These are phyloP conservation scores for Pseudorhombus dupliciocellatus DNA, from an alignment of 2,113 vertebrate genomes.

Conservation along the genomic window DNA sequence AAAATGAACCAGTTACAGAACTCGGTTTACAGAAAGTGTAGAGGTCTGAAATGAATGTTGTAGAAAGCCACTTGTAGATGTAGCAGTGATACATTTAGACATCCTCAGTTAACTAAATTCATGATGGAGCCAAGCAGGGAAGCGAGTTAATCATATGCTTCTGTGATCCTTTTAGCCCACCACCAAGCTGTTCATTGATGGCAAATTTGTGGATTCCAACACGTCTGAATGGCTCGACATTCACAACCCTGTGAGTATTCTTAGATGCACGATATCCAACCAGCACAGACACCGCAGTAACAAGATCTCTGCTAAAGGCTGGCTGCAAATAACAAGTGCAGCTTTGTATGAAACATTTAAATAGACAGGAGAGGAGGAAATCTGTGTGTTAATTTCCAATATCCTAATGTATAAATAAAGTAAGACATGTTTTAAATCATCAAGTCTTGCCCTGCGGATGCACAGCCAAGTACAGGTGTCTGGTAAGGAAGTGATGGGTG, in stretches of 20 bases:
- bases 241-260: slow-evolving; percentile 92
- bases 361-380: not conserved
- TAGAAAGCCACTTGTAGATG: not conserved
- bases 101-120: not conserved
- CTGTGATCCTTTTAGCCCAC: slow-evolving; percentile 83
- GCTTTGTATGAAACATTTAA: not conserved
- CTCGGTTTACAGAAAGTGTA: not conserved
- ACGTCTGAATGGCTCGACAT: slow-evolving; percentile 94
- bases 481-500: slow-evolving; percentile 18
- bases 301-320: not conserved
- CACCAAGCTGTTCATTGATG: slow-evolving; percentile 97
- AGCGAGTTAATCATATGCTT: slow-evolving; percentile 36
- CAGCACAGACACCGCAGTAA: slow-evolving; percentile 6
- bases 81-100: slow-evolving; percentile 3
- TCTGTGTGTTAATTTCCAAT: not conserved
- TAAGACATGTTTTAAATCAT: slow-evolving; percentile 12
- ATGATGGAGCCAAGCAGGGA: slow-evolving; percentile 15
- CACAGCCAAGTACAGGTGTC: not conserved
- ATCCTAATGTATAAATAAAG: not conserved
- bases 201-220: slow-evolving; percentile 96
- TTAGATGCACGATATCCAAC: slow-evolving; percentile 18
- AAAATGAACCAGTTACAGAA: not conserved
- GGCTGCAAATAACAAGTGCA: slow-evolving; percentile 10
- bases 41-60: not conserved
- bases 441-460: not conserved